phyloP scores from a whole-genome alignment of 2,113 vertebrate species.

The Burhinus bistriatus region DNA sequence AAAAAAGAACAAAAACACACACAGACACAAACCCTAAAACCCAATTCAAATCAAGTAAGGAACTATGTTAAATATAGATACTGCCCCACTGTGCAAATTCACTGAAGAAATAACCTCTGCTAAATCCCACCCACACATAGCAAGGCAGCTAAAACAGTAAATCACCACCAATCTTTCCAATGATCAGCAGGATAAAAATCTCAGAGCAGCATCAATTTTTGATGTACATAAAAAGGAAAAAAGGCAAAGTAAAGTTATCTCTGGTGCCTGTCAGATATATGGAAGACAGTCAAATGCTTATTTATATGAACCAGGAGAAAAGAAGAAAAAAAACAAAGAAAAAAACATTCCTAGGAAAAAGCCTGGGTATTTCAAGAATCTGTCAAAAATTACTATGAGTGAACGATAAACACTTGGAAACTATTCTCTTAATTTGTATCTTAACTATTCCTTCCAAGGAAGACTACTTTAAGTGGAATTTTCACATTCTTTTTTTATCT shows the following conservation, averaged over 20 bases:
- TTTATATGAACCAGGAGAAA: not conserved
- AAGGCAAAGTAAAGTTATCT: not conserved
- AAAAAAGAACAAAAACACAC: not conserved
- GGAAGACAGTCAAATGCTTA: not conserved
- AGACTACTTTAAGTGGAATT: not conserved
- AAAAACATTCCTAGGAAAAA: not conserved
- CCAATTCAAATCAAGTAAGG: not conserved
- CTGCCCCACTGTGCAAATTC: not conserved
- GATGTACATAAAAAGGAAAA: not conserved
- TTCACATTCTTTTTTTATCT: not conserved
- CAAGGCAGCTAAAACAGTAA: not conserved
- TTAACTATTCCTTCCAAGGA: not conserved
- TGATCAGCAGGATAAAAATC: constrained; percentile 37
- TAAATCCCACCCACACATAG: not conserved
- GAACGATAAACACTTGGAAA: not conserved
- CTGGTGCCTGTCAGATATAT: not conserved
- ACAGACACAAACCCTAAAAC: not conserved
- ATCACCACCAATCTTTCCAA: constrained; percentile 2
- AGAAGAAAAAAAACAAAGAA: not conserved
- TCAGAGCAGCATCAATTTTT: not conserved
- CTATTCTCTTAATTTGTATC: not conserved
- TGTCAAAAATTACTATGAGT: not conserved
- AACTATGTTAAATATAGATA: not conserved
- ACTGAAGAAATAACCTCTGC: not conserved
- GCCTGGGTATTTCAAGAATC: not conserved